phyloP scores from a whole-genome alignment of 1,140 invertebrate species.

The Prorops nasuta region DNA sequence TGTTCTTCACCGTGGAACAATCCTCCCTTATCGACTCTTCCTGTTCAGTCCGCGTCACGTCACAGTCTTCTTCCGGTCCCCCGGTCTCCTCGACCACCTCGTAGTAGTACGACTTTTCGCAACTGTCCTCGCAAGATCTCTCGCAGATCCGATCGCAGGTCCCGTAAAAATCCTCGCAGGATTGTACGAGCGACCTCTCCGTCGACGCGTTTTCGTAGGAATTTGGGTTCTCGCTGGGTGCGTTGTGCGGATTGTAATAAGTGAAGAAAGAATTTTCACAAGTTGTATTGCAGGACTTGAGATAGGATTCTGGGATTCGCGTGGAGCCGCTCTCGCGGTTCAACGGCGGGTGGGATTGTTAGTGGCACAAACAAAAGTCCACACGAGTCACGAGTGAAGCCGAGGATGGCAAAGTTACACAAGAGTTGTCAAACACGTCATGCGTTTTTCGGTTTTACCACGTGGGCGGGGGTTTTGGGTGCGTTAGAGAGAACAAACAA shows the following conservation, averaged over 20 bases:
- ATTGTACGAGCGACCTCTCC: too few relatives aligned
- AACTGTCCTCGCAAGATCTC: background rate
- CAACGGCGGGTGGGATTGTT: too few relatives aligned
- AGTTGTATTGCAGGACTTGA: slow-evolving; percentile 4
- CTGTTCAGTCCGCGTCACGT: background rate
- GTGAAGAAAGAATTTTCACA: too few relatives aligned
- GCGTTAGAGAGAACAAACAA: slow-evolving; percentile 43
- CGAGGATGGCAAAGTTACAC: too few relatives aligned
- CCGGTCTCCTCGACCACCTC: slow-evolving; percentile 28
- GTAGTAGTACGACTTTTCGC: slow-evolving; percentile 31
- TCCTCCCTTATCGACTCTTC: slow-evolving; percentile 9
- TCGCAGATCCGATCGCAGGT: background rate
- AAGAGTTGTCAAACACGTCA: too few relatives aligned
- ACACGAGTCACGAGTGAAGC: background rate
- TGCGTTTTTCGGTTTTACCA: too few relatives aligned
- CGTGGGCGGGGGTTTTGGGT: slow-evolving; percentile 18
- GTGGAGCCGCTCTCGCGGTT: background rate
- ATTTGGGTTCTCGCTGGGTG: too few relatives aligned
- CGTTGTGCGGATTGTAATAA: too few relatives aligned
- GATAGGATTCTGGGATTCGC: background rate
- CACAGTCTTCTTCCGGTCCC: too few relatives aligned
- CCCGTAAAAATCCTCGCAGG: background rate
- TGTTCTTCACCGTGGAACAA: slow-evolving; percentile 35
- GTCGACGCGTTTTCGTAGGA: too few relatives aligned
- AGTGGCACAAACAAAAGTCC: too few relatives aligned